These are phyloP conservation scores for Synergus itoensis DNA, from an alignment of 2,888 invertebrate genomes.

Conservation along the genomic window DNA sequence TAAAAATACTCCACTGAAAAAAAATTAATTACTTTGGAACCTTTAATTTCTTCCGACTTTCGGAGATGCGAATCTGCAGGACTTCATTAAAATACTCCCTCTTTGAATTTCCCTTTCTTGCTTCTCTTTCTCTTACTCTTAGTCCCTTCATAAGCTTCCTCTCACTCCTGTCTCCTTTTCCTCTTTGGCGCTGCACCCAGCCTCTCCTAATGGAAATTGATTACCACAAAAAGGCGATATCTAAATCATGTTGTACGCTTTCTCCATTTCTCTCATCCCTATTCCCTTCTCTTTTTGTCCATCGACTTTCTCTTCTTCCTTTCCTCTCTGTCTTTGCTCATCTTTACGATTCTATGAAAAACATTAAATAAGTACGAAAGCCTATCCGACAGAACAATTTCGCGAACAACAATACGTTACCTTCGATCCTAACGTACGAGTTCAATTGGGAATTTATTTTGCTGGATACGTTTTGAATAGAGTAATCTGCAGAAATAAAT, in stretches of 20 bases:
- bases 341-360: conserved; percentile 59
- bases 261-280: conserved; percentile 56
- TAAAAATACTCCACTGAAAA: not conserved
- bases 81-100: conserved; percentile 57
- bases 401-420: conserved; percentile 48
- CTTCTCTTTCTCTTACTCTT: conserved; percentile 44
- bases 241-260: conserved; percentile 70
- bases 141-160: conserved; percentile 27
- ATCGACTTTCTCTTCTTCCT: conserved; percentile 25
- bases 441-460: conserved; percentile 20
- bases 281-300: conserved; percentile 42
- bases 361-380: conserved; percentile 59
- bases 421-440: conserved; percentile 43
- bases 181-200: conserved; percentile 54
- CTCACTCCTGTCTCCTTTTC: conserved; percentile 49
- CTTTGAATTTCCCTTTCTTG: conserved; percentile 50
- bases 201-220: conserved; percentile 73
- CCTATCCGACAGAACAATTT: conserved; percentile 58
- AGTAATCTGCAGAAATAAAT: not conserved
- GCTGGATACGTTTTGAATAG: not conserved
- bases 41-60: conserved; percentile 27
- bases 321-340: conserved; percentile 49
- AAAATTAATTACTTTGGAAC: conserved; percentile 21
- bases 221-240: conserved; percentile 72
- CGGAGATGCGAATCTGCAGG: conserved; percentile 53